A percentile compares a stretch with the other conserved stretches of the same genome.
Evolutionary conservation across 2,113 vertebrate genomes (phyloP).

Genomic region (Pteronura brasiliensis): DNA sequence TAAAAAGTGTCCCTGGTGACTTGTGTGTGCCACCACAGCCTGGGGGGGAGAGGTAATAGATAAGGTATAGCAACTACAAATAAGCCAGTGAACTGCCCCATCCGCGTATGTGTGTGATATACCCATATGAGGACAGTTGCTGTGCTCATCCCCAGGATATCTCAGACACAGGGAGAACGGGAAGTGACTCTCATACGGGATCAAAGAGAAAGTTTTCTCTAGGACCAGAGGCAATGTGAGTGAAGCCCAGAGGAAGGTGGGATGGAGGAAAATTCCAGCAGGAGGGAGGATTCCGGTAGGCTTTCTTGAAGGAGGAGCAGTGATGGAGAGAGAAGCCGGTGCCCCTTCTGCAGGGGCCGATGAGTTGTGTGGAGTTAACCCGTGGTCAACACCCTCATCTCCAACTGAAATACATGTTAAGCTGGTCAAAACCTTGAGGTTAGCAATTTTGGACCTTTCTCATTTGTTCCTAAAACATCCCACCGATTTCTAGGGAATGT

Average conservation of each 20-base stretch:
- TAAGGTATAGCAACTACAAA: not conserved
- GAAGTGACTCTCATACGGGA: not conserved
- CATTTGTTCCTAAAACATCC: not conserved
- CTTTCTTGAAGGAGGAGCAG: not conserved
- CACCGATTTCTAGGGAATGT: not conserved
- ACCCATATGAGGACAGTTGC: not conserved
- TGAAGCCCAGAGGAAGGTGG: not conserved
- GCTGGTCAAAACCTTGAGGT: not conserved
- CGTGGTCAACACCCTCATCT: not conserved
- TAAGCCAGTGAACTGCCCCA: not conserved
- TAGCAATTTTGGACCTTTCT: not conserved
- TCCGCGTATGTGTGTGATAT: fast-evolving
- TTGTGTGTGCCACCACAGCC: not conserved
- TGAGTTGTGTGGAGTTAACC: not conserved
- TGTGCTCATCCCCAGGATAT: not conserved
- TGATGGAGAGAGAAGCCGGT: too few relatives aligned
- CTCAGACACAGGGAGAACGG: not conserved
- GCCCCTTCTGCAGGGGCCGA: not conserved
- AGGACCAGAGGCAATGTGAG: not conserved
- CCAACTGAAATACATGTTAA: not conserved
- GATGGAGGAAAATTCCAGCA: not conserved
- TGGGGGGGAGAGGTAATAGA: not conserved
- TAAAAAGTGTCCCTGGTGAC: not conserved
- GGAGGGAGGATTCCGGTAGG: fast-evolving
- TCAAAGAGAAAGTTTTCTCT: not conserved